These are phyloP conservation scores for Galaxias olidus DNA, from an alignment of 2,797 vertebrate species.

Conservation along the genomic window DNA sequence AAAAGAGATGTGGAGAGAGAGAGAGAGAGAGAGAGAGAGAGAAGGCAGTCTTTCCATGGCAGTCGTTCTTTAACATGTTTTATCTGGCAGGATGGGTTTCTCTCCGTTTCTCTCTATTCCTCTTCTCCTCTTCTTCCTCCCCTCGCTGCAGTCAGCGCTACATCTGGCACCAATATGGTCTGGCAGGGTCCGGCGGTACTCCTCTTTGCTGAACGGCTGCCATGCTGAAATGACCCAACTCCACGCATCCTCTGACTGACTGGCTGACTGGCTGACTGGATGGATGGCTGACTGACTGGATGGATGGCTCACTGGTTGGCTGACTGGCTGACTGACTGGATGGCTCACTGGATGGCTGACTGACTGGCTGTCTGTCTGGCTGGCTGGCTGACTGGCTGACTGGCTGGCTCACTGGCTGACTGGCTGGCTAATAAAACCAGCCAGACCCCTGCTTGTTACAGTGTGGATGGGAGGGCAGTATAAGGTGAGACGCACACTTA, in stretches of 20 bases:
- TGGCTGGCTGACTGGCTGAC: no score
- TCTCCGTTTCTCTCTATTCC: constrained; percentile 44
- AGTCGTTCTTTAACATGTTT: constrained; percentile 83
- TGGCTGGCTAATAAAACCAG: no score
- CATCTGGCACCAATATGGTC: constrained; percentile 91
- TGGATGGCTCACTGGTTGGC: neutral
- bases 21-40: constrained; percentile 30
- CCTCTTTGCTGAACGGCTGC: constrained; percentile 86
- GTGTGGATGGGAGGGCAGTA: no score
- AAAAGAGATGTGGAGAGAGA: constrained; percentile 37
- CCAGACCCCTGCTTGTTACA: no score
- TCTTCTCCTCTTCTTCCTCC: constrained; percentile 28
- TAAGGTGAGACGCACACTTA: no score
- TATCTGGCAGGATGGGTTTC: constrained; percentile 79
- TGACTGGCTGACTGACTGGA: no score
- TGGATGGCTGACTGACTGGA: no score
- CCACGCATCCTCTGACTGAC: constrained; percentile 71
- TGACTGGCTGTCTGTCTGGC: no score
- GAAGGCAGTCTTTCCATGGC: constrained; percentile 77
- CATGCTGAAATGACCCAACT: constrained; percentile 85
- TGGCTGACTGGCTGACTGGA: no score
- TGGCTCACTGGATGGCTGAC: neutral
- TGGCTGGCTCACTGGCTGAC: neutral
- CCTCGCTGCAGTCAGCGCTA: constrained; percentile 60
- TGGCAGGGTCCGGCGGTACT: constrained; percentile 78